These are phyloP conservation scores for Aphelinus certus DNA, from an alignment of 1,140 invertebrate species.

Conservation along the genomic window DNA sequence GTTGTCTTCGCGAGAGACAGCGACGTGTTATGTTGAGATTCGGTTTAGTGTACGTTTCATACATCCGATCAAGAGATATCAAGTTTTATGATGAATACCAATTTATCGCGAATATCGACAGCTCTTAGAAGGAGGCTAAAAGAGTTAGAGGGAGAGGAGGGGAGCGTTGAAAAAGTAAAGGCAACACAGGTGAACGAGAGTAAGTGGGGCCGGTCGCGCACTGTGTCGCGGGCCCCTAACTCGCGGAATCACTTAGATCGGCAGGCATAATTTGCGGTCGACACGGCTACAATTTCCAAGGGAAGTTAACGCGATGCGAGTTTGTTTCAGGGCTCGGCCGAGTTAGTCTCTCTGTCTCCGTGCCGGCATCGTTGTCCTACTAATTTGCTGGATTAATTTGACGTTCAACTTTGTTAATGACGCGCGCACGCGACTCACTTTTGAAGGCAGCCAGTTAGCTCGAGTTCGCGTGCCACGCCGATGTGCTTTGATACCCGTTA, in stretches of 20 bases:
- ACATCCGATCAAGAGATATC: neutral
- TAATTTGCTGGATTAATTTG: constrained; percentile 38
- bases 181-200: neutral
- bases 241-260: constrained; percentile 31
- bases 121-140: neutral
- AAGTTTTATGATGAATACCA: neutral
- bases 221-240: neutral
- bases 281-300: constrained; percentile 35
- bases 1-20: too few species aligned
- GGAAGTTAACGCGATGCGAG: constrained; percentile 30
- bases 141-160: neutral
- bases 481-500: neutral
- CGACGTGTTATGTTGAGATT: too few species aligned
- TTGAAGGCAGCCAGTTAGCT: neutral
- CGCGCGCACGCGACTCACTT: neutral
- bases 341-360: constrained; percentile 35
- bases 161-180: neutral
- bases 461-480: neutral
- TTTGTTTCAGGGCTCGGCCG: constrained; percentile 23
- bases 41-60: too few species aligned
- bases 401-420: constrained; percentile 25
- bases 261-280: constrained; percentile 28
- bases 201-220: neutral
- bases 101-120: neutral
- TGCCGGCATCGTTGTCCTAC: constrained; percentile 15